A percentile compares a stretch with the other conserved stretches of the same genome.
These are phyloP conservation scores for Nothobranchius furzeri DNA, from an alignment of 2,113 vertebrate species.

Conservation along the genomic window DNA sequence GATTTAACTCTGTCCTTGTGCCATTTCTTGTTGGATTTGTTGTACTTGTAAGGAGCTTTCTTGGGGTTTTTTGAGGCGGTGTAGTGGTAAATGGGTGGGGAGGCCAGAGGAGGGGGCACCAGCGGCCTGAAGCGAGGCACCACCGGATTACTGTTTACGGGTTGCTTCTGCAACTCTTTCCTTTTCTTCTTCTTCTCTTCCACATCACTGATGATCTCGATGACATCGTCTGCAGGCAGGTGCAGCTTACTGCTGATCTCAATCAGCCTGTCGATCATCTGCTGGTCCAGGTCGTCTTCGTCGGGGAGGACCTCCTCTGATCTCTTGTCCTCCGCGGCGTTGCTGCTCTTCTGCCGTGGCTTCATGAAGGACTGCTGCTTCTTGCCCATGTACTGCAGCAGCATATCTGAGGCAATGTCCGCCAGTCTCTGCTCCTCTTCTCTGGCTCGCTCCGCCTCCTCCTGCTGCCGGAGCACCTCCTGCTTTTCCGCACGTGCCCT, in stretches of 20 bases:
- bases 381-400: constrained; percentile 89
- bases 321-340: constrained; percentile 82
- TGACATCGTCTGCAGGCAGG: constrained; percentile 89
- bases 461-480: constrained; percentile 80
- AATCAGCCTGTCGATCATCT: constrained; percentile 90
- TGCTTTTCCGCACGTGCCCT: constrained; percentile 77
- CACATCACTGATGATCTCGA: constrained; percentile 91
- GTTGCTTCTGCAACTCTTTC: constrained; percentile 79
- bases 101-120: constrained; percentile 75
- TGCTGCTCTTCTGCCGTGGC: constrained; percentile 77
- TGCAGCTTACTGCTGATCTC: constrained; percentile 93
- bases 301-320: constrained; percentile 79
- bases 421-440: constrained; percentile 88
- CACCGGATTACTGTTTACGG: constrained; percentile 49
- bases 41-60: constrained; percentile 71
- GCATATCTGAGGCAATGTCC: constrained; percentile 89
- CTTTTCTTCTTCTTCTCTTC: constrained; percentile 89
- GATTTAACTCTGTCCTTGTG: constrained; percentile 79
- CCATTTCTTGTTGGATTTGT: constrained; percentile 80
- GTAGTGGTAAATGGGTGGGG: constrained; percentile 74
- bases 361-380: constrained; percentile 82
- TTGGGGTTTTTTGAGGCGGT: constrained; percentile 73
- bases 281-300: constrained; percentile 86
- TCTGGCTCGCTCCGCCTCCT: constrained; percentile 80
- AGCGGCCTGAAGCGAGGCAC: constrained; percentile 74